phyloP scores from a whole-genome alignment of 2,797 vertebrate species.

The Helarctos malayanus region DNA sequence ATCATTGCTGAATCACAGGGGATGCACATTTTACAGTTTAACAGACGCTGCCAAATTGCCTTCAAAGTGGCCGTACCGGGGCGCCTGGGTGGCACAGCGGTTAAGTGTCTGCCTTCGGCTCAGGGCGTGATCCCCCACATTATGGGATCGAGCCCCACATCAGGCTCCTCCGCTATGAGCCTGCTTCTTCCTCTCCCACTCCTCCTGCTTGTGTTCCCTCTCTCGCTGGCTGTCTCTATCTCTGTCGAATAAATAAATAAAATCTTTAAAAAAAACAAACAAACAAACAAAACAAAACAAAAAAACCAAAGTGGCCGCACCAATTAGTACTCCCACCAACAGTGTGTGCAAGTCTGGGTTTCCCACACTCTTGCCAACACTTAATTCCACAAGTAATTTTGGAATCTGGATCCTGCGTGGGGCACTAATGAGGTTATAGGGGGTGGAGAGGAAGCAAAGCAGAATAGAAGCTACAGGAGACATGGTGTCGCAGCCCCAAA shows the following conservation, averaged over 20 bases:
- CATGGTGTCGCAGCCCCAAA: fast-evolving
- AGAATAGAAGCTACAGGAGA: neutral
- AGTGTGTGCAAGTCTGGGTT: neutral
- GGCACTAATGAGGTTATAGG: neutral
- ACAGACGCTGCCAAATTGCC: constrained; percentile 31
- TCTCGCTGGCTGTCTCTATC: too few species aligned
- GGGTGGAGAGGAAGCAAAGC: neutral
- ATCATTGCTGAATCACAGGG: constrained; percentile 42
- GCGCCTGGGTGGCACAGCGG: too few species aligned
- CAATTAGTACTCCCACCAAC: constrained; percentile 57
- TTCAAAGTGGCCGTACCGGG: neutral
- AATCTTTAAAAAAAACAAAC: too few species aligned
- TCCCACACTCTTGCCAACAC: constrained; percentile 44
- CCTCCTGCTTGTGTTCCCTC: too few species aligned
- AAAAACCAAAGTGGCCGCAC: neutral
- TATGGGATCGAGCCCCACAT: too few species aligned
- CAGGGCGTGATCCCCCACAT: too few species aligned
- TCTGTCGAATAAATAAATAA: too few species aligned
- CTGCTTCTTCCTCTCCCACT: too few species aligned
- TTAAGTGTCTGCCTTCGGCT: too few species aligned
- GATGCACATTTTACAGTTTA: neutral
- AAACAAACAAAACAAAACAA: too few species aligned
- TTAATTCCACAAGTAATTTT: constrained; percentile 53
- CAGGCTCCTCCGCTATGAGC: too few species aligned
- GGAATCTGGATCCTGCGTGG: constrained; percentile 15